Evolutionary conservation across 2,113 vertebrate species (phyloP).

Genomic region (Bufo bufo): DNA sequence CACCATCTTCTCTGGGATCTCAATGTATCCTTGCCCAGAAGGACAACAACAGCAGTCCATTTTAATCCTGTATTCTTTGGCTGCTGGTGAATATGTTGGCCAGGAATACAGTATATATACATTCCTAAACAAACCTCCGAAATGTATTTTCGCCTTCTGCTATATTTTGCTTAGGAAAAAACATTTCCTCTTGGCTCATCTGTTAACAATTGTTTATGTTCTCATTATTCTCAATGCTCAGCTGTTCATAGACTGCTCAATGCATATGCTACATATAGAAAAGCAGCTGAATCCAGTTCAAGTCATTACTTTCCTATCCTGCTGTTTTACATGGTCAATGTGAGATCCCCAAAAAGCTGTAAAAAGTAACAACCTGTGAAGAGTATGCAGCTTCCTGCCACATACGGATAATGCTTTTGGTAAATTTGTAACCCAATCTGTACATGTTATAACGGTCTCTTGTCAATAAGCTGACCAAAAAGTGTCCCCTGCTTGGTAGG

Average conservation of each 20-base stretch:
- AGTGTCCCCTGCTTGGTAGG: background rate
- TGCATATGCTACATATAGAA: slow-evolving; percentile 29
- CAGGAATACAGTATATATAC: slow-evolving; percentile 19
- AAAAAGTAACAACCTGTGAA: background rate
- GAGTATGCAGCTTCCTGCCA: background rate
- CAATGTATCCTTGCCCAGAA: slow-evolving; percentile 7
- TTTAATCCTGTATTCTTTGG: slow-evolving; percentile 36
- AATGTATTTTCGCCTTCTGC: slow-evolving; percentile 43
- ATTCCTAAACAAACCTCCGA: slow-evolving; percentile 29
- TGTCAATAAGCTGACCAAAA: background rate
- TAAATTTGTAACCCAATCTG: background rate
- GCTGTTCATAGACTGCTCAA: background rate
- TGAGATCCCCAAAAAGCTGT: background rate
- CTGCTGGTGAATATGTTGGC: slow-evolving; percentile 5
- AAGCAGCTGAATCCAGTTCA: slow-evolving; percentile 11
- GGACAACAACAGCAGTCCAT: background rate
- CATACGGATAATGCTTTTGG: background rate
- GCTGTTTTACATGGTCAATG: slow-evolving; percentile 19
- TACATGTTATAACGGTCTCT: background rate
- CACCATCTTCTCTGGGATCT: background rate
- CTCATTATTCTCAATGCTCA: slow-evolving; percentile 30
- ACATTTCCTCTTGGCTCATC: slow-evolving; percentile 34
- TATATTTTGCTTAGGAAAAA: slow-evolving; percentile 40
- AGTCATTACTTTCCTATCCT: slow-evolving; percentile 7
- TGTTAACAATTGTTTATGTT: slow-evolving; percentile 41